Evolutionary conservation across 2,797 vertebrate genomes (phyloP).

Genomic region (Zenarchopterus dispar): DNA sequence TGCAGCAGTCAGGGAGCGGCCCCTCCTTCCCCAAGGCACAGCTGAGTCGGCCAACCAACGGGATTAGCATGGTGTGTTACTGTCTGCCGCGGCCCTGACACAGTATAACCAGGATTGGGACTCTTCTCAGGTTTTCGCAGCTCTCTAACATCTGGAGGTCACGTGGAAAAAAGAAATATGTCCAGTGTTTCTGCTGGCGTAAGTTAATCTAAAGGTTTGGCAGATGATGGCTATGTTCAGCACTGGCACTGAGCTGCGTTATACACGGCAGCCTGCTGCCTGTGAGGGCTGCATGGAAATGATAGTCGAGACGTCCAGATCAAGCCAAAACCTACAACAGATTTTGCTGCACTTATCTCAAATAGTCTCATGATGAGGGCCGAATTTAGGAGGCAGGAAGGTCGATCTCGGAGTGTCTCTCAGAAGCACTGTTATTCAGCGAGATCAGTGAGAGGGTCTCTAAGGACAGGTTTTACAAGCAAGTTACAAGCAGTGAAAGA

Average conservation of each 20-base stretch:
- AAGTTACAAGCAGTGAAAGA: slow-evolving; percentile 35
- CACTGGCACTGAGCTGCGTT: slow-evolving; percentile 54
- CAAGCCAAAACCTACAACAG: slow-evolving; percentile 59
- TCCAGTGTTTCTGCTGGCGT: slow-evolving; percentile 58
- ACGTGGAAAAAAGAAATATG: slow-evolving; percentile 52
- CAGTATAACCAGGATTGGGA: slow-evolving; percentile 60
- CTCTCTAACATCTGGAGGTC: slow-evolving; percentile 67
- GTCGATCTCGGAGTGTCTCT: slow-evolving; percentile 46
- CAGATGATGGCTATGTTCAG: slow-evolving; percentile 53
- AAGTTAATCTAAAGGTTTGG: slow-evolving; percentile 76
- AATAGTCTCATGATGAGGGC: slow-evolving; percentile 59
- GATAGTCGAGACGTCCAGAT: slow-evolving; percentile 64
- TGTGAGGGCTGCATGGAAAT: slow-evolving; percentile 67
- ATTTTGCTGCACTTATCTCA: slow-evolving; percentile 66
- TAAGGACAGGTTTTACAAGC: slow-evolving; percentile 47
- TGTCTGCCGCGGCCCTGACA: slow-evolving; percentile 67
- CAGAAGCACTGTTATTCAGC: slow-evolving; percentile 31
- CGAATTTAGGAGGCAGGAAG: slow-evolving; percentile 52
- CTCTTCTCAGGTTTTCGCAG: slow-evolving; percentile 58
- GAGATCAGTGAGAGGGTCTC: slow-evolving; percentile 44
- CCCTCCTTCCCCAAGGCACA: slow-evolving; percentile 55
- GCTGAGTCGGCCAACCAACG: slow-evolving; percentile 71
- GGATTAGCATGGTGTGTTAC: slow-evolving; percentile 77
- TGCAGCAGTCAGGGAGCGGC: slow-evolving; percentile 53
- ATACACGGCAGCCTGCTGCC: slow-evolving; percentile 66